Conservation (phyloP, 2,888 invertebrate species). For the Apocheima hispidaria region DNA sequence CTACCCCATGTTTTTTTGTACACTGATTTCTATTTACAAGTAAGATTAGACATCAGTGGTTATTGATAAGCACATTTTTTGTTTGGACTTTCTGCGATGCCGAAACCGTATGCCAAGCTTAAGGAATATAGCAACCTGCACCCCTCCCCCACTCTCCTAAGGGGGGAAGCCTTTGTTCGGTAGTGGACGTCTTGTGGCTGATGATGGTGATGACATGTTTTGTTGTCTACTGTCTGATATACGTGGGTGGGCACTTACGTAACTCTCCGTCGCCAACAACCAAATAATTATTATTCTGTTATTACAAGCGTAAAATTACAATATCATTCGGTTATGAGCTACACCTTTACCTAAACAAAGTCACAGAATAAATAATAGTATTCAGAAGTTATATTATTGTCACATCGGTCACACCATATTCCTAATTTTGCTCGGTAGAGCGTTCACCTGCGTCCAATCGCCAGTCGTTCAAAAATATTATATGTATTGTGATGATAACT, state of each 20-base stretch:
- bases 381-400: neutral
- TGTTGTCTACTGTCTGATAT: neutral
- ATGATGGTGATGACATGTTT: too few species aligned
- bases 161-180: too few species aligned
- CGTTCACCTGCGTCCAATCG: neutral
- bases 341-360: slow-evolving; percentile 1
- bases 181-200: neutral
- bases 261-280: neutral
- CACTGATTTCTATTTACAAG: too few species aligned
- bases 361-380: too few species aligned
- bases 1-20: too few species aligned
- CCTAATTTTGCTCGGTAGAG: neutral
- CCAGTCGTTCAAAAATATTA: neutral
- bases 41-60: too few species aligned
- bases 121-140: neutral
- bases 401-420: neutral
- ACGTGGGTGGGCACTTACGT: neutral
- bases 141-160: too few species aligned
- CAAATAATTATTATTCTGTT: neutral
- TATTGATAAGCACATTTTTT: too few species aligned
- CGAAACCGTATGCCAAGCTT: too few species aligned
- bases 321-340: neutral
- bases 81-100: too few species aligned
- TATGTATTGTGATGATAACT: too few species aligned
- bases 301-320: neutral